A percentile compares a stretch with the other conserved stretches of the same genome.
phyloP scores from a whole-genome alignment of 2,888 invertebrate genomes.

The Formica aserva region DNA sequence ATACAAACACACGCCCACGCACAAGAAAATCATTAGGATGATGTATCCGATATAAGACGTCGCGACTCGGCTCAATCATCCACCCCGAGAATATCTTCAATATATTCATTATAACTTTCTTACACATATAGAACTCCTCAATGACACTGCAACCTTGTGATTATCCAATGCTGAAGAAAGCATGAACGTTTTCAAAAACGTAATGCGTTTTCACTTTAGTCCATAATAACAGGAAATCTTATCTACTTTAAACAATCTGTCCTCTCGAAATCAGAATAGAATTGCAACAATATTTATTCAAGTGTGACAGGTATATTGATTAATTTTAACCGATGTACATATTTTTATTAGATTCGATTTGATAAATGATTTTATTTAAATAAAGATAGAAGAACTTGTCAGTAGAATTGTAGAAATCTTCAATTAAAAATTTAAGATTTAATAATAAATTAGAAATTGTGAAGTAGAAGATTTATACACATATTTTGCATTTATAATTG shows the following conservation, averaged over 20 bases:
- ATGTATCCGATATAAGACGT: constrained; percentile 72
- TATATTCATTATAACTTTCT: constrained; percentile 60
- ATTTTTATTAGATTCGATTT: not conserved
- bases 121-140: not conserved
- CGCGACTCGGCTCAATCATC: constrained; percentile 58
- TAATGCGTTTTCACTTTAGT: constrained; percentile 46
- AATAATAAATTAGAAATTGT: not conserved
- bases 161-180: constrained; percentile 70
- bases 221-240: constrained; percentile 54
- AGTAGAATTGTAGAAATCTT: not conserved
- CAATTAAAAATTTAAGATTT: not conserved
- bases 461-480: not conserved
- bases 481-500: not conserved
- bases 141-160: constrained; percentile 60
- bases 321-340: not conserved
- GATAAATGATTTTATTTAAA: not conserved
- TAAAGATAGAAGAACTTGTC: not conserved
- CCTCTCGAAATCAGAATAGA: constrained; percentile 15
- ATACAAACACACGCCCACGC: constrained; percentile 69
- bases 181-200: constrained; percentile 66
- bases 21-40: constrained; percentile 76
- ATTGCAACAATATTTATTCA: not conserved
- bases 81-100: constrained; percentile 64
- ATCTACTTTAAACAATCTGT: constrained; percentile 35
- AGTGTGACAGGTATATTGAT: not conserved